phyloP scores from a whole-genome alignment of 2,888 invertebrate genomes.

The Phortica magna region DNA sequence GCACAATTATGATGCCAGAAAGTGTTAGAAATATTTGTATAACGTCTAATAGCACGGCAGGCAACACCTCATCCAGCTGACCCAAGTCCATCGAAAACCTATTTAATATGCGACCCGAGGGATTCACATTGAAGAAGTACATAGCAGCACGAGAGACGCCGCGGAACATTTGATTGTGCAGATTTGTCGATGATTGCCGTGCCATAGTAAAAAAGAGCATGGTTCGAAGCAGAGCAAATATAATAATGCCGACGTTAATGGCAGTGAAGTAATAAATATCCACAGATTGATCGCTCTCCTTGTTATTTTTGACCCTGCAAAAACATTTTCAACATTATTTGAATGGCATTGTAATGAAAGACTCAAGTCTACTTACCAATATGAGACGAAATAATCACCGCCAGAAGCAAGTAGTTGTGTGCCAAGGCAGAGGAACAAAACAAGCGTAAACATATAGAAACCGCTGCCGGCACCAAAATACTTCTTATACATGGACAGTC shows the following conservation, averaged over 20 bases:
- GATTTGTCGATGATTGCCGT: slow-evolving; percentile 86
- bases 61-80: slow-evolving; percentile 78
- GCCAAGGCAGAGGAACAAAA: slow-evolving; percentile 82
- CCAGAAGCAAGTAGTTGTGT: slow-evolving; percentile 86
- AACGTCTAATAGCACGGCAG: slow-evolving; percentile 77
- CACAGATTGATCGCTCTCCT: slow-evolving; percentile 45
- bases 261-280: slow-evolving; percentile 79
- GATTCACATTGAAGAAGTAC: slow-evolving; percentile 92
- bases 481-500: slow-evolving; percentile 81
- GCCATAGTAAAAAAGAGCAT: slow-evolving; percentile 80
- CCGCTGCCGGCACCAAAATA: slow-evolving; percentile 87
- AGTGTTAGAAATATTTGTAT: slow-evolving; percentile 87
- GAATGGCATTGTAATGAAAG: background rate
- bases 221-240: slow-evolving; percentile 75
- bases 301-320: slow-evolving; percentile 69
- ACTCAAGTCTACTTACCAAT: slow-evolving; percentile 79
- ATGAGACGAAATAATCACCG: slow-evolving; percentile 88
- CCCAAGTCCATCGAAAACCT: slow-evolving; percentile 93
- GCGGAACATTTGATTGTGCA: slow-evolving; percentile 91
- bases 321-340: background rate
- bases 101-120: slow-evolving; percentile 89
- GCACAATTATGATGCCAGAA: slow-evolving; percentile 87
- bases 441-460: slow-evolving; percentile 80
- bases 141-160: slow-evolving; percentile 88
- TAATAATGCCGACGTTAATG: slow-evolving; percentile 77